phyloP scores from a whole-genome alignment of 2,888 invertebrate species.

The Apodemia hepburni region DNA sequence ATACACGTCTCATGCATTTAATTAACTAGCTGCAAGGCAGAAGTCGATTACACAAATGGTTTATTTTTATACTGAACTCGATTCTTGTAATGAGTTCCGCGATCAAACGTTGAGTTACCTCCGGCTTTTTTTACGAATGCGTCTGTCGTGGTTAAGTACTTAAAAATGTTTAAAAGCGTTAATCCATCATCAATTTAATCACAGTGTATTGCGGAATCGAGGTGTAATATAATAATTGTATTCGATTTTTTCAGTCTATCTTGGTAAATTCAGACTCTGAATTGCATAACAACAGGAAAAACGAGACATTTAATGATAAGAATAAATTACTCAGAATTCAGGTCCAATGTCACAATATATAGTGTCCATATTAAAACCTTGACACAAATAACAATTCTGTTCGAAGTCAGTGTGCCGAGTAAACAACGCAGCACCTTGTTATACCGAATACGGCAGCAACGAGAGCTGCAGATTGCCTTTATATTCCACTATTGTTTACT shows the following conservation, averaged over 20 bases:
- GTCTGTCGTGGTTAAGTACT: neutral
- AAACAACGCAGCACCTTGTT: conserved; percentile 29
- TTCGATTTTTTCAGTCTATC: too few species aligned
- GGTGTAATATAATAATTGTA: too few species aligned
- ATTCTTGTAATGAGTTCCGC: conserved; percentile 46
- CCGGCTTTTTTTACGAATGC: conserved; percentile 33
- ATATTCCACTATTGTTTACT: conserved; percentile 7
- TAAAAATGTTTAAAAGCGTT: too few species aligned
- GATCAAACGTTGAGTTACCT: conserved; percentile 48
- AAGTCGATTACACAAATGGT: conserved; percentile 50
- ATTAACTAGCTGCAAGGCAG: conserved; percentile 18
- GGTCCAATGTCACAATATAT: conserved; percentile 5
- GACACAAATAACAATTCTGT: conserved; percentile 28
- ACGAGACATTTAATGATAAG: neutral
- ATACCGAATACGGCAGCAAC: conserved; percentile 41
- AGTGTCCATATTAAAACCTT: conserved; percentile 22
- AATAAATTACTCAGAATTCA: neutral
- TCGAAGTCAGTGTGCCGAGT: conserved; percentile 26
- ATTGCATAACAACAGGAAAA: neutral
- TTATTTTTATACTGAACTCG: conserved; percentile 50
- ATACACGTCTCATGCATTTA: conserved; percentile 11
- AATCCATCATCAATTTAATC: too few species aligned
- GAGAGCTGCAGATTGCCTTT: conserved; percentile 16
- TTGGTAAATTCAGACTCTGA: neutral
- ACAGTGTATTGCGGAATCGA: too few species aligned